Base-by-base conservation (phyloP, 2,113 vertebrate species). In the Campylorhamphus procurvoides region DNA sequence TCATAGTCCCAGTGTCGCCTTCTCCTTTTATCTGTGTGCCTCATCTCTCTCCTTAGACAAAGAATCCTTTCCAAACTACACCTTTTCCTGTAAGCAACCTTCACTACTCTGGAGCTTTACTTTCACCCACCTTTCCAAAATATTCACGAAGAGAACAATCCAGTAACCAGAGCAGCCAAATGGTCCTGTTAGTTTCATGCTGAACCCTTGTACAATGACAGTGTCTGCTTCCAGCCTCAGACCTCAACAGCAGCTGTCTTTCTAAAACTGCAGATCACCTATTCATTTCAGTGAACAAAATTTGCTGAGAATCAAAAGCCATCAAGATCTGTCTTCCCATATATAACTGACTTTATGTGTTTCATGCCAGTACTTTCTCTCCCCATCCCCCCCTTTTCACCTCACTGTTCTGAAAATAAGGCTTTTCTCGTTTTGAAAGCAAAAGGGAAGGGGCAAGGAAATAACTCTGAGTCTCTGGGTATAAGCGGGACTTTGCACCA, bases 361-460 rank as follows among this genome's bases (percentile, higher is more conserved):
- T 90, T 69, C 69, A 42, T 19, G 35, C 23, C 12, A 23, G 14
- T 14, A 46, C 17, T 33, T 78, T 76, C 50, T 64, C 10, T 19
- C 7, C 20, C 12, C 25, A 31, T 6, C 3, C 18, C 23, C 10
- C 28, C 18, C 12, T 44, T 33, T 31, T 2, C 0, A 1, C 28
- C 17, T 14, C 40, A 3, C 31, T 15, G 17, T 35, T 69, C 17
- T 40, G 55, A 67, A 92, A 78, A 50, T 2, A 85, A 56, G 0
- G 31, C 14, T 90, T 79, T 69, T 18, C 9, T 19, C n/a, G 7
- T 53, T 92, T 63, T 17, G 68, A 75, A 82, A 28, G 33, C n/a
- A 44, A 49, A 73, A 85, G 18, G 19, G 27, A 91, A 73, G 2
- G 4, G 40, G 62, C 25, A 62, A 64, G 4, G 12, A 67, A 87